These are phyloP conservation scores for Asobara japonica DNA, from an alignment of 1,140 invertebrate species.

Conservation along the genomic window DNA sequence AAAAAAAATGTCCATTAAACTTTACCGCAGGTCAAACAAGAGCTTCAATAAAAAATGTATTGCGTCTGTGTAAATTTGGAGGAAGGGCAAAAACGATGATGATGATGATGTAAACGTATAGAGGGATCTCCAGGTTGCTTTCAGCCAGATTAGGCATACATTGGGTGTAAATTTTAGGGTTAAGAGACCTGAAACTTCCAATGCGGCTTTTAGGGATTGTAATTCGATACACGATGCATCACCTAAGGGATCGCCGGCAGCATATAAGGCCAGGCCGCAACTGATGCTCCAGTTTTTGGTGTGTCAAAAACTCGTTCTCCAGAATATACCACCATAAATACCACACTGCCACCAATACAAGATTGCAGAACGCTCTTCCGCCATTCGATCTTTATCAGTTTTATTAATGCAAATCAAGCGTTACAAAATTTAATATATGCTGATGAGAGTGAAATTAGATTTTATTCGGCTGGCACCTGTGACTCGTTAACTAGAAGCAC, in stretches of 20 bases:
- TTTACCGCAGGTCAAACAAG: slow-evolving; percentile 30
- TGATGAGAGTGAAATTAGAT: background rate
- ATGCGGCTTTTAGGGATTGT: background rate
- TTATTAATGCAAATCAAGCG: background rate
- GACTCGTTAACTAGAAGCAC: slow-evolving; percentile 4
- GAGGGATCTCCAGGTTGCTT: no score
- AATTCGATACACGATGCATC: background rate
- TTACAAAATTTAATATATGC: background rate
- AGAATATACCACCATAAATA: background rate
- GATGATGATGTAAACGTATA: no score
- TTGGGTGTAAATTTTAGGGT: background rate
- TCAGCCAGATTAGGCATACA: background rate
- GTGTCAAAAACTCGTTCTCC: background rate
- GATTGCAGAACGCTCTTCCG: background rate
- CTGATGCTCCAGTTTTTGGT: background rate
- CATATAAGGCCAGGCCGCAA: background rate
- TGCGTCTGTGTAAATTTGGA: background rate
- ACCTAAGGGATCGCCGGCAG: background rate
- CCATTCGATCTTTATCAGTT: background rate
- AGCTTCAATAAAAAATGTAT: slow-evolving; percentile 33
- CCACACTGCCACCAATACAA: background rate
- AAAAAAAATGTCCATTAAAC: slow-evolving; percentile 35
- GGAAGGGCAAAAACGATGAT: background rate
- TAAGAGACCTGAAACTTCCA: background rate
- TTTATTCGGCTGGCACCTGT: background rate